phyloP scores from a whole-genome alignment of 2,113 vertebrate species.

The Grallaria varia region DNA sequence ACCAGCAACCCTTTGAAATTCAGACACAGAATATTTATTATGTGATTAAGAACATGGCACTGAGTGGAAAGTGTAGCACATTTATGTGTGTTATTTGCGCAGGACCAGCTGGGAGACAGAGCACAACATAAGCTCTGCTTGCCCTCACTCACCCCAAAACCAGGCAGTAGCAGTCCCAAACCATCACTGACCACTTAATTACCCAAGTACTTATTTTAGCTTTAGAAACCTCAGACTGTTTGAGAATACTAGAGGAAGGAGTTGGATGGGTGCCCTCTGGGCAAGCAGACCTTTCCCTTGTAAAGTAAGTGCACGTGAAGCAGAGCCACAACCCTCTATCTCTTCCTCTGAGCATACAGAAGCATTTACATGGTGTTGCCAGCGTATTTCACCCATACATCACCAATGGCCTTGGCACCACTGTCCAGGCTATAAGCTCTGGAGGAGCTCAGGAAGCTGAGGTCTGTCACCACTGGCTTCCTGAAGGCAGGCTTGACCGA shows the following conservation, averaged over 20 bases:
- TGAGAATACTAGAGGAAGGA: not conserved
- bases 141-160: not conserved
- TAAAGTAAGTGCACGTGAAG: not conserved
- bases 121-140: not conserved
- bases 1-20: not conserved
- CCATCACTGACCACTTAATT: not conserved
- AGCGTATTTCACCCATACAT: not conserved
- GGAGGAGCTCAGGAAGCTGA: not conserved
- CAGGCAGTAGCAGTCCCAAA: not conserved
- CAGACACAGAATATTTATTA: conserved; percentile 19
- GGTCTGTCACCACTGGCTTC: not conserved
- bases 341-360: not conserved
- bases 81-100: too few relatives aligned
- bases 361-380: not conserved
- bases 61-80: not conserved
- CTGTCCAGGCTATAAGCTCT: conserved; percentile 39
- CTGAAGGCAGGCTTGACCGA: not conserved
- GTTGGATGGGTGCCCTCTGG: not conserved
- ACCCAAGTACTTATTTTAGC: not conserved
- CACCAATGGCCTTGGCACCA: not conserved
- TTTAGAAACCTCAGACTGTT: not conserved
- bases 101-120: not conserved
- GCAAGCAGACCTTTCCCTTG: not conserved
- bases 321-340: accelerated
- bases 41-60: not conserved